phyloP scores from a whole-genome alignment of 2,888 invertebrate species.

The Drosophila setosimentum region DNA sequence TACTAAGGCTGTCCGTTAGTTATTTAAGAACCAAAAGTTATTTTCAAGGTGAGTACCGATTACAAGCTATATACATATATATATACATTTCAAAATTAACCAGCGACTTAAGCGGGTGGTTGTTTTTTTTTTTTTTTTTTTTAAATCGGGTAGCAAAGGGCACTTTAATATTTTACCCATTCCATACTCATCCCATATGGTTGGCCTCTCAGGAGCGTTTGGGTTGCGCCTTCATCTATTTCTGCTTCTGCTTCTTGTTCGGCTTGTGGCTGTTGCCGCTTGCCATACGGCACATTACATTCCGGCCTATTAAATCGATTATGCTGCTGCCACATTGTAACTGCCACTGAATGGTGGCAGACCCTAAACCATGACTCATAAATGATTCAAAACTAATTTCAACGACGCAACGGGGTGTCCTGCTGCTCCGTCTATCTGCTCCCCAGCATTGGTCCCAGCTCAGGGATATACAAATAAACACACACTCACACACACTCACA shows the following conservation, averaged over 20 bases:
- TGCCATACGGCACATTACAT: conserved; percentile 70
- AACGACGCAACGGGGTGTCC: conserved; percentile 66
- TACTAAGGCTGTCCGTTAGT: conserved; percentile 98
- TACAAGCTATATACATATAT: background rate
- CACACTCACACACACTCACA: conserved; percentile 33
- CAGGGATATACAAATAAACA: conserved; percentile 29
- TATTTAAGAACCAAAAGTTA: conserved; percentile 99
- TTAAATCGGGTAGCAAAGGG: conserved; percentile 3
- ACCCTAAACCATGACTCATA: conserved; percentile 80
- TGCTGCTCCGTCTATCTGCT: conserved; percentile 33
- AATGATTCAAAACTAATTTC: conserved; percentile 81
- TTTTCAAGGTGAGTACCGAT: conserved; percentile 95
- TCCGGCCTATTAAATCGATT: conserved; percentile 76
- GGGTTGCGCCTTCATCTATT: conserved; percentile 1
- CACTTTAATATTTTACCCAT: background rate
- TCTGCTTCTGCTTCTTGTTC: conserved; percentile 1
- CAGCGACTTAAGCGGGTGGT: conserved; percentile 20
- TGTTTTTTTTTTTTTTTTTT: background rate
- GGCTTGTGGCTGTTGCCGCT: too few species aligned
- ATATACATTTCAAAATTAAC: background rate
- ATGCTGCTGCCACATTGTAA: conserved; percentile 54
- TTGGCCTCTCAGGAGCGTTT: conserved; percentile 41
- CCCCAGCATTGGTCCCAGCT: conserved; percentile 36
- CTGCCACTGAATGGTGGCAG: conserved; percentile 64
- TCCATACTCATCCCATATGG: conserved; percentile 50